Percentiles rank a stretch among this genome's conserved stretches.
Evolutionary conservation across 2,888 invertebrate species (phyloP).

Genomic region (Labia minor): DNA sequence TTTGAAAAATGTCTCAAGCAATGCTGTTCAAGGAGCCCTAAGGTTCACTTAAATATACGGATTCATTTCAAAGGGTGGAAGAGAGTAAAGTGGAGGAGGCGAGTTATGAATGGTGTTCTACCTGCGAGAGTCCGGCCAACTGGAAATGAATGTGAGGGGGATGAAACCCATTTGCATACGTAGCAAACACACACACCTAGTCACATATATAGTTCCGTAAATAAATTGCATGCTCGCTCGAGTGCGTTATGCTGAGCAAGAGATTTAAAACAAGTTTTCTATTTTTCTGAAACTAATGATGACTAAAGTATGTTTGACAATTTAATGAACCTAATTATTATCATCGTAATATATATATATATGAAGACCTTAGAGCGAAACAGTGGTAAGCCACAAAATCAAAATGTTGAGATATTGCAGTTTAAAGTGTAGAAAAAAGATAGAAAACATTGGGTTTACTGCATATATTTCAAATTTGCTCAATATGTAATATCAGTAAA

Average conservation of each 20-base stretch:
- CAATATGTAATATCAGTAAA: too few relatives aligned
- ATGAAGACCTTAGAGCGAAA: too few relatives aligned
- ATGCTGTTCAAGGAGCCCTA: background rate
- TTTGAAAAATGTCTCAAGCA: conserved; percentile 4
- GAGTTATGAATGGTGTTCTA: background rate
- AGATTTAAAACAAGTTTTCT: background rate
- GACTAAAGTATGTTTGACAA: conserved; percentile 1
- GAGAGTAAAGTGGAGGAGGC: background rate
- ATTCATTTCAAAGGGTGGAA: background rate
- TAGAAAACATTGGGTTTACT: too few relatives aligned
- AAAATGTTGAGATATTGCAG: too few relatives aligned
- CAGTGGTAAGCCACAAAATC: too few relatives aligned
- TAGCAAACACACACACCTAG: background rate
- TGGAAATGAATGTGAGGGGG: background rate
- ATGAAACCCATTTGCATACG: background rate
- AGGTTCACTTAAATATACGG: background rate
- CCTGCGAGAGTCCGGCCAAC: conserved; percentile 5
- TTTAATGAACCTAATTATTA: background rate
- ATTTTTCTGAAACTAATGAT: background rate
- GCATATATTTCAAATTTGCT: too few relatives aligned
- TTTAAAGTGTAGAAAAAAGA: too few relatives aligned
- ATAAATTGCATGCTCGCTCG: background rate
- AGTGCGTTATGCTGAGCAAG: background rate
- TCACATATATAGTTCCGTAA: background rate
- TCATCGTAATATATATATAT: too few relatives aligned